Evolutionary conservation across 2,113 vertebrate genomes (phyloP), one percentile per base, ranked within the genome.

Genomic region (Psilopogon haemacephalus): DNA sequence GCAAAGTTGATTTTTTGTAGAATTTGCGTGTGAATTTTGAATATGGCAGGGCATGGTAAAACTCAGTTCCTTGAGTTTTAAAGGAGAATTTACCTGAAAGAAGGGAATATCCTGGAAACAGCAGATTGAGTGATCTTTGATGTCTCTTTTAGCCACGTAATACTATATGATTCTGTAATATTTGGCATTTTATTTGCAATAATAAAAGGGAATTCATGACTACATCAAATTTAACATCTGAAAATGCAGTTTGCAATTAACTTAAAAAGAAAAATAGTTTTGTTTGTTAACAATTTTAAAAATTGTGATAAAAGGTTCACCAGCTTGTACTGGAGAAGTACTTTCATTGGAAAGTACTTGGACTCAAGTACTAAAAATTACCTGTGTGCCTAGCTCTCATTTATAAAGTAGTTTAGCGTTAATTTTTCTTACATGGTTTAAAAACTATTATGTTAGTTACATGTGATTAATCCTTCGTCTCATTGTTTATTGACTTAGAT

Each of bases 341-440:
- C 14, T 75, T 80, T 38, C 24, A n/a, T 28, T 90, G 59, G 24
- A 56, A 78, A 16, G 16, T 84, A 6, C 32, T 67, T 87, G 55
- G 52, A 21, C 33, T 74, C 26, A 69, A 58, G 28, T 20, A 24
- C 33, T 84, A 10, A 84, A 86, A 82, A 37, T 26, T 50, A 8
- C 5, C 1, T 54, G 3, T 0, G 2, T 65, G 11, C 14, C 11
- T 65, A 50, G 3, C 19, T 79, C 6, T 58, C 16, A 6, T 40
- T 79, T 78, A 21, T 76, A 50, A 74, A 79, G 13, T 37, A 55
- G 23, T 69, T 84, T 23, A 62, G 9, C 40, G 4, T 52, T 88
- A 13, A 13, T 6, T 67, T 89, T 10, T 6, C 18, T 46, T 63
- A 15, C 24, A 33, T 67, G 37, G 9, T 74, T 86, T 75, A 81